A percentile compares a stretch with the other conserved stretches of the same genome.
These are phyloP conservation scores for Tiliqua scincoides DNA, from an alignment of 2,113 vertebrate species.

Conservation along the genomic window DNA sequence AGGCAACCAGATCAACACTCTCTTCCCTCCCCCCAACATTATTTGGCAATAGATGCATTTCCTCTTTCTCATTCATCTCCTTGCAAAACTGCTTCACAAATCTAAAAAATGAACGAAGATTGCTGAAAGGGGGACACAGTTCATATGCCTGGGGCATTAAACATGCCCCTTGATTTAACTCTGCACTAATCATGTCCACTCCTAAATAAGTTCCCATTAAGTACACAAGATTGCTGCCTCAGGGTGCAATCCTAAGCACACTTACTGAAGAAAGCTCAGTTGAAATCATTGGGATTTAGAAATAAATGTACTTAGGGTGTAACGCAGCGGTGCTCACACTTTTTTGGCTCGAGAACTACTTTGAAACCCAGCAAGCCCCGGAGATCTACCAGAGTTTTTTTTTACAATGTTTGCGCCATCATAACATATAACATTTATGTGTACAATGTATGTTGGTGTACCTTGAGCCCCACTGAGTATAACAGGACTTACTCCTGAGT, in stretches of 20 bases:
- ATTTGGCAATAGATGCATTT: background rate
- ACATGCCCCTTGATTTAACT: background rate
- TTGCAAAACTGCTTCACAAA: background rate
- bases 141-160: background rate
- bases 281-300: background rate
- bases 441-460: too few species aligned
- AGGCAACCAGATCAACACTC: background rate
- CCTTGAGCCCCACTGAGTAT: too few species aligned
- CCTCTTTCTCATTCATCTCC: background rate
- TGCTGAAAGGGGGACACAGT: background rate
- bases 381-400: too few species aligned
- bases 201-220: background rate
- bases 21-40: background rate
- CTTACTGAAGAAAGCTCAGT: background rate
- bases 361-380: too few species aligned
- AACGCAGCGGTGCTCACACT: too few species aligned
- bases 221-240: background rate
- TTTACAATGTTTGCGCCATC: too few species aligned
- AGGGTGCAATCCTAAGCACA: background rate
- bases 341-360: too few species aligned
- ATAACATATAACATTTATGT: too few species aligned
- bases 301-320: background rate
- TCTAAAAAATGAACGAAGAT: background rate
- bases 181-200: background rate
- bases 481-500: too few species aligned